Base-by-base conservation (phyloP, 2,888 invertebrate genomes). In the Machimus atricapillus region DNA sequence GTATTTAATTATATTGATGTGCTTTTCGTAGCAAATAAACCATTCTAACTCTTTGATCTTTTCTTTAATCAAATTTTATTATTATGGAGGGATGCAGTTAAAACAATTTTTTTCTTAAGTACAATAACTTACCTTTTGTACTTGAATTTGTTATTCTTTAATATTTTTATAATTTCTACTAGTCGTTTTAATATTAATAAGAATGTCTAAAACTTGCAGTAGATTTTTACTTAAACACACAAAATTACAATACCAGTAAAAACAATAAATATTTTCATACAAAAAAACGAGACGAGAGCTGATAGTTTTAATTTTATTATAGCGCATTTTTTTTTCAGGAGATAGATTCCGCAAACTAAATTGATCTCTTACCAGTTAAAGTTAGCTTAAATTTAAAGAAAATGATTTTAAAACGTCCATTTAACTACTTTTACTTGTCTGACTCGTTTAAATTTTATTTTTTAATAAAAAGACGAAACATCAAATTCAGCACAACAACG, bases 401-500 rank as follows among this genome's bases (percentile, higher is more conserved):
- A 56, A 56, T 82, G 1, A 82, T 58, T 82, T 16, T 8, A 40
- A 82, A 82, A 58, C 56, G 56, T 82, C 82, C 56, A 82, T 52
- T 46, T 66, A 82, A 82, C 56, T 82, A 82, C 82, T 82, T 82
- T 58, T 82, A 82, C 82, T 58, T 52, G 52, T 52, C 52, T 52
- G 52, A 52, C 52, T 52, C 52, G 52, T 78, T 78, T 23, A 14
- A 37, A 78, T 16, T 78, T 37, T 37, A 37, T 78, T 78, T 78
- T 34, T 82, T 66, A 66, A 82, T 82, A 52, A 58, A 82, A 82
- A 82, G 79, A 79, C 56, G 82, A 66, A 82, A 82, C 82, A 82
- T 82, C 82, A 82, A 82, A 82, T 82, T 58, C 40, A 82, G 66
- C 82, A 66, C 58, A 82, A 82, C 58, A 82, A 82, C 82, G 66